These are phyloP conservation scores for Dendropsophus ebraccatus DNA, from an alignment of 2,113 vertebrate species.

Conservation along the genomic window DNA sequence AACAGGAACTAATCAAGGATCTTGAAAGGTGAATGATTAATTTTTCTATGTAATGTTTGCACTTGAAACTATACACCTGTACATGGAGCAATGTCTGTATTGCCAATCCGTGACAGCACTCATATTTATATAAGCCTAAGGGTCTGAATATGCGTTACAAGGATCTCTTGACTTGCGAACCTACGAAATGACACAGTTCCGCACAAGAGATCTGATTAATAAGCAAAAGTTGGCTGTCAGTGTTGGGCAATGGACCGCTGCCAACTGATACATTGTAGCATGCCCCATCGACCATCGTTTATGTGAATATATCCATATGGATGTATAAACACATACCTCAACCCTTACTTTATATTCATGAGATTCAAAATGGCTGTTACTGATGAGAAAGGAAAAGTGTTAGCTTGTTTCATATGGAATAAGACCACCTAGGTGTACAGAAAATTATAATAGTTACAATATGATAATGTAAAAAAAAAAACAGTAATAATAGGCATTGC, in stretches of 20 bases:
- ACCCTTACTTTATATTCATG: background rate
- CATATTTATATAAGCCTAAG: slow-evolving; percentile 5
- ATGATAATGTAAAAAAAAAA: background rate
- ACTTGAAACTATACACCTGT: slow-evolving; percentile 36
- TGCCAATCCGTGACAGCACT: slow-evolving; percentile 6
- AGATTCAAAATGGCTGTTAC: background rate
- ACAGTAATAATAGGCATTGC: background rate
- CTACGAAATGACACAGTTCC: too few relatives aligned
- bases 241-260: slow-evolving; percentile 11
- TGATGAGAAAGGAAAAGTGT: background rate
- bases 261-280: slow-evolving; percentile 25
- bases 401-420: background rate
- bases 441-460: background rate
- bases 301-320: background rate
- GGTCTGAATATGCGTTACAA: slow-evolving; percentile 8
- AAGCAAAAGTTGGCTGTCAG: slow-evolving; percentile 18
- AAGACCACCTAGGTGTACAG: background rate
- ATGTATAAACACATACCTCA: background rate
- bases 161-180: background rate
- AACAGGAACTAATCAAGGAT: slow-evolving; percentile 4
- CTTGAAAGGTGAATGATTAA: slow-evolving; percentile 25
- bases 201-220: slow-evolving; percentile 1
- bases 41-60: background rate
- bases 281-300: slow-evolving; percentile 3
- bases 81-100: background rate